Base-by-base conservation (phyloP, 1,140 invertebrate genomes). In the Zaprionus lachaisei region DNA sequence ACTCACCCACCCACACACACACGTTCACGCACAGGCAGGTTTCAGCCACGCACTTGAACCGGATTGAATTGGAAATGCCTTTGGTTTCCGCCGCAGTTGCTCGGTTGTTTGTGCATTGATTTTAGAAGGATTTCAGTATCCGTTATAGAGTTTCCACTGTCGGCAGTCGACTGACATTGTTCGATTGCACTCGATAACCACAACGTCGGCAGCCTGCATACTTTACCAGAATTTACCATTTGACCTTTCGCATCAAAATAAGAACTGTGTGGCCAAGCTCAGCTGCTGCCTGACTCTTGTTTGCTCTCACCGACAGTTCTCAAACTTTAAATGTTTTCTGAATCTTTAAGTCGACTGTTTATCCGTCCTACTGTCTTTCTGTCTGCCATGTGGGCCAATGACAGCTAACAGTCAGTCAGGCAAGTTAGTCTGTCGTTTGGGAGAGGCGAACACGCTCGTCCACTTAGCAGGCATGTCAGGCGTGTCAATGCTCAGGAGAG, bases 1-100 rank as follows among this genome's bases (percentile, higher is more conserved):
- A 63, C 4, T 15, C 1, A 6, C 14, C 38, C 66, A 31, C 37
- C 5, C 15, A 47, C 41, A 49, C 28, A 61, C 55, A 61, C 63
- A 34, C 51, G 57, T 47, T 5, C 20, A 28, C 41, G 11, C 31
- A 28, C 22, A 34, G 28, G 62, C 24, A 49, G 31, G 31, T 26
- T 38, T 17, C 55, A 83, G 72, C 58, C 54, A 80, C 51, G 56
- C 84, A 87, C 83, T 87, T 61, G 67, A 78, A 75, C 51, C 22
- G 78, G 64, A 87, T 89, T 79, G 85, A 90, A 90, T 89, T 89
- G 72, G 51, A 90, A 81, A 81, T 81, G 54, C 20, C 26, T 24
- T 64, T 58, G 66, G 44, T 37, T 81, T 80, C 65, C 49, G 51
- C 49, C 62, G 44, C 47, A 58, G 31, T 41, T 11, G 20, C 22